These are phyloP conservation scores for Hiodon alosoides DNA, from an alignment of 2,113 vertebrate genomes.

Conservation along the genomic window DNA sequence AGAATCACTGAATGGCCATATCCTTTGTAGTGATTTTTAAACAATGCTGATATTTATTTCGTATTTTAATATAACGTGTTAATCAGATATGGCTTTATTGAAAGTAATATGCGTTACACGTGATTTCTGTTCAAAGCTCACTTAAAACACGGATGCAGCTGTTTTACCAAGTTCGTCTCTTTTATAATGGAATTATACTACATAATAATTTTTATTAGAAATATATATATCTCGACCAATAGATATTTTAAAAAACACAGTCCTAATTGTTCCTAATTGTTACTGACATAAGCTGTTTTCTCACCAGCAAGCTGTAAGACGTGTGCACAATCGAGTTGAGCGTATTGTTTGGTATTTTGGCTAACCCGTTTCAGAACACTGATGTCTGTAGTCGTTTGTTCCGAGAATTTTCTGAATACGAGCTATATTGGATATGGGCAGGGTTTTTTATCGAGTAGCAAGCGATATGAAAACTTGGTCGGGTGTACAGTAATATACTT, in stretches of 20 bases:
- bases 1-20: constrained; percentile 92
- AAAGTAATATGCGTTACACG: neutral
- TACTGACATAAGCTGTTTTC: neutral
- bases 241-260: neutral
- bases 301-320: neutral
- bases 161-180: neutral
- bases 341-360: neutral
- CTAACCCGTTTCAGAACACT: neutral
- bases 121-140: neutral
- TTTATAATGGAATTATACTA: neutral
- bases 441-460: neutral
- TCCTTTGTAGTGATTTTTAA: constrained; percentile 58
- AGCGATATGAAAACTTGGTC: neutral
- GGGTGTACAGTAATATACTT: constrained; percentile 8
- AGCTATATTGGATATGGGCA: neutral
- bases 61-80: neutral
- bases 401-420: neutral
- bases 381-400: neutral
- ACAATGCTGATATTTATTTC: neutral
- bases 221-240: neutral
- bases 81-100: neutral
- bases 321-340: neutral
- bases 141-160: neutral
- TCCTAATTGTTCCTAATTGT: neutral
- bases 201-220: neutral